These are phyloP conservation scores for Philopedon plagiatum DNA, from an alignment of 2,888 invertebrate genomes.

Conservation along the genomic window DNA sequence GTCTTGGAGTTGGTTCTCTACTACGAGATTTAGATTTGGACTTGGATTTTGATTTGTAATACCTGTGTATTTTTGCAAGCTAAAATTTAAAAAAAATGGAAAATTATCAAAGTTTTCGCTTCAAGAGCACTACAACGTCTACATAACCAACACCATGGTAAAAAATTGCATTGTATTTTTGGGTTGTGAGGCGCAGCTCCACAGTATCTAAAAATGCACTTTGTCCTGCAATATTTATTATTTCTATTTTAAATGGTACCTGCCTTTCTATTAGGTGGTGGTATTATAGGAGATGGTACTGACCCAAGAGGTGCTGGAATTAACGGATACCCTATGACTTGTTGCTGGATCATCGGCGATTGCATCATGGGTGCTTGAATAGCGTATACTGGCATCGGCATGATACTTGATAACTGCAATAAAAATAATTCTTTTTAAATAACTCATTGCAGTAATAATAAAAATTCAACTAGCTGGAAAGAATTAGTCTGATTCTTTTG, in stretches of 20 bases:
- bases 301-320: slow-evolving; percentile 66
- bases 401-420: slow-evolving; percentile 60
- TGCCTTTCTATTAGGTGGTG: slow-evolving; percentile 55
- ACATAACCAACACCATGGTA: no score
- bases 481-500: no score
- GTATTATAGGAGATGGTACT: slow-evolving; percentile 65
- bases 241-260: slow-evolving; percentile 1
- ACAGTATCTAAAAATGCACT: no score
- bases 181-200: no score
- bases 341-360: slow-evolving; percentile 59
- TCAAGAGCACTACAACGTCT: no score
- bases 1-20: slow-evolving; percentile 52
- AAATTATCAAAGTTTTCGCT: no score
- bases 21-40: slow-evolving; percentile 53
- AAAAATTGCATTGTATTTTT: no score
- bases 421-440: slow-evolving; percentile 12
- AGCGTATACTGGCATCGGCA: slow-evolving; percentile 61
- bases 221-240: no score
- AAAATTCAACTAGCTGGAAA: no score
- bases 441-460: no score
- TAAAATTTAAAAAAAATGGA: slow-evolving; percentile 8
- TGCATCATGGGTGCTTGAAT: slow-evolving; percentile 61
- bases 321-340: slow-evolving; percentile 61
- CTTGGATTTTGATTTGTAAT: slow-evolving; percentile 50
- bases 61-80: slow-evolving; percentile 49